Evolutionary conservation across 2,113 vertebrate genomes (phyloP).

Genomic region (Sceloporus tristichus): DNA sequence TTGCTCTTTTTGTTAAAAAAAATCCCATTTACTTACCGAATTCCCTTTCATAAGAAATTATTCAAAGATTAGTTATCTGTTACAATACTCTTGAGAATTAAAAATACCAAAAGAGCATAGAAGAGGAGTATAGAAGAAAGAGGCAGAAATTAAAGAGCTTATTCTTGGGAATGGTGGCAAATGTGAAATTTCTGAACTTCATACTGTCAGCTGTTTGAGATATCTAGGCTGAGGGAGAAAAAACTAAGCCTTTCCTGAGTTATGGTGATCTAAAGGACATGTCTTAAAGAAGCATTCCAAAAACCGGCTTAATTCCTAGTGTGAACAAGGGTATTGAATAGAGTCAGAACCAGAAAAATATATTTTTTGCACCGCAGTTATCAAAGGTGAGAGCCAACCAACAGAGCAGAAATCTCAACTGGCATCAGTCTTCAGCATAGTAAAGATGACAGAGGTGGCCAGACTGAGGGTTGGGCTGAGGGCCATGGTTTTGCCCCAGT

Average conservation of each 20-base stretch:
- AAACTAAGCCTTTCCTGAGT: no score
- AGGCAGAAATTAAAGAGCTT: rapidly evolving
- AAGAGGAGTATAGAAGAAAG: slow-evolving; percentile 3
- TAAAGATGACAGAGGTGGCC: no score
- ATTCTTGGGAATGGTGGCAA: background rate
- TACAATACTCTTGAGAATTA: background rate
- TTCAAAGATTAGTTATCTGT: slow-evolving; percentile 30
- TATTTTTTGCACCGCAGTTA: no score
- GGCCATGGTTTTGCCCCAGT: no score
- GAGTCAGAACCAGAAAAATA: no score
- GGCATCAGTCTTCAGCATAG: no score
- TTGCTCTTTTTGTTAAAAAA: background rate
- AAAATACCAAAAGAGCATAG: slow-evolving; percentile 5
- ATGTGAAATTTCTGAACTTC: background rate
- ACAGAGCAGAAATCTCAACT: no score
- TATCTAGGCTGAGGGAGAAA: no score
- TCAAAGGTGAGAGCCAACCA: no score
- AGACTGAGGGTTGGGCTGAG: no score
- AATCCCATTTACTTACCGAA: slow-evolving; percentile 20
- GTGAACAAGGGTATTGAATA: background rate
- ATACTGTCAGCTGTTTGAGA: background rate
- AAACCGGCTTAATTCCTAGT: background rate
- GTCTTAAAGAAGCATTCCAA: background rate
- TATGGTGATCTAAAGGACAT: background rate
- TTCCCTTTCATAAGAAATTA: slow-evolving; percentile 30